Percentiles rank a stretch among this genome's conserved stretches.
Conservation (phyloP, 2,888 invertebrate genomes). For the Protonemura montana region DNA sequence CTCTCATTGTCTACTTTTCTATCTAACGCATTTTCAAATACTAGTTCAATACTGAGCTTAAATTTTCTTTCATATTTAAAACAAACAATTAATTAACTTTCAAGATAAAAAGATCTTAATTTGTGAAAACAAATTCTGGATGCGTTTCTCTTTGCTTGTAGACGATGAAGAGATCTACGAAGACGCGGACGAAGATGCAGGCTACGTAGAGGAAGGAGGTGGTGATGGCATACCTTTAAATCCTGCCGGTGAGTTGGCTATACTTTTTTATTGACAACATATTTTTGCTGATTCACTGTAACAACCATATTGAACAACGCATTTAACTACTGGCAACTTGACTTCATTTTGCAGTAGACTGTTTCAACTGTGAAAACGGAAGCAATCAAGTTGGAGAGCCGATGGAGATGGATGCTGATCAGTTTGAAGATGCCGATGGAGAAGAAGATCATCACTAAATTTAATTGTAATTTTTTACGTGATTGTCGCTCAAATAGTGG, state of each 20-base stretch:
- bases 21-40: too few relatives aligned
- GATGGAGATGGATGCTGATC: constrained; percentile 62
- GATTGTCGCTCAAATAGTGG: neutral
- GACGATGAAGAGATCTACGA: constrained; percentile 48
- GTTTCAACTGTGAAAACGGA: constrained; percentile 36
- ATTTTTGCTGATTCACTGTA: too few relatives aligned
- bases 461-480: neutral
- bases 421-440: constrained; percentile 67
- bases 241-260: constrained; percentile 19
- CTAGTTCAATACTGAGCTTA: too few relatives aligned
- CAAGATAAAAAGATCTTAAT: too few relatives aligned
- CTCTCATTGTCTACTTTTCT: too few relatives aligned
- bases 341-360: constrained; percentile 34
- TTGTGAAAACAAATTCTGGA: too few relatives aligned
- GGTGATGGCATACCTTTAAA: constrained; percentile 45
- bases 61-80: too few relatives aligned
- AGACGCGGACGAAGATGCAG: constrained; percentile 52
- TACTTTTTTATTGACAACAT: neutral
- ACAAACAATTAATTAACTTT: too few relatives aligned
- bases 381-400: constrained; percentile 58
- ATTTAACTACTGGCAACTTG: too few relatives aligned
- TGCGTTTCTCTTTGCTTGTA: neutral
- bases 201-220: constrained; percentile 48
- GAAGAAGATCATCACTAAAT: neutral
- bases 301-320: too few relatives aligned